Conservation (phyloP, 2,888 invertebrate genomes). For the Heliconius hortense region DNA sequence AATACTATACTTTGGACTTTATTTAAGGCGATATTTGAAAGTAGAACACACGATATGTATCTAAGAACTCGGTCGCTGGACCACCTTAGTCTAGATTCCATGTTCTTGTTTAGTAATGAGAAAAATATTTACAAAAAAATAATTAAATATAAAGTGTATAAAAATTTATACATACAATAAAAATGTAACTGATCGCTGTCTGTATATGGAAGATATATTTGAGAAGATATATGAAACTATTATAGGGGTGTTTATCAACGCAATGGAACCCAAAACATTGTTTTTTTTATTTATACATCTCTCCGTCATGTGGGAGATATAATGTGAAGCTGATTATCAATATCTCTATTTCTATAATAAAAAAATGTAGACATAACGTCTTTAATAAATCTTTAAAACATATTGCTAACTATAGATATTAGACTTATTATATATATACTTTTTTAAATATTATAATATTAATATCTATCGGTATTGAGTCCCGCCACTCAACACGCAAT, state of each 20-base stretch:
- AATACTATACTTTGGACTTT: conserved; percentile 4
- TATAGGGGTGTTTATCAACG: too few species aligned
- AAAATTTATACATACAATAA: neutral
- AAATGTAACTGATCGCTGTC: too few species aligned
- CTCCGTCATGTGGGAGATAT: too few species aligned
- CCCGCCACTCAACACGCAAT: too few species aligned
- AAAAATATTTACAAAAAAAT: neutral
- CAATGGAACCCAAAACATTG: too few species aligned
- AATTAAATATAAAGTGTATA: neutral
- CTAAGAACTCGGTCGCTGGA: conserved; percentile 31
- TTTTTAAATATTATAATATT: neutral
- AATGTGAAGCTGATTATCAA: neutral
- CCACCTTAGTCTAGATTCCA: conserved; percentile 45
- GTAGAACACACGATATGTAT: conserved; percentile 34
- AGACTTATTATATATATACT: neutral
- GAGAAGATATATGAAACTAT: too few species aligned
- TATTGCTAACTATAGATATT: too few species aligned
- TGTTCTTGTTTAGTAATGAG: conserved; percentile 12
- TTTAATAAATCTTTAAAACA: too few species aligned
- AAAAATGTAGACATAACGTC: neutral
- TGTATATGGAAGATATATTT: too few species aligned
- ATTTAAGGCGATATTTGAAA: conserved; percentile 31
- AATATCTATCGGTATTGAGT: neutral
- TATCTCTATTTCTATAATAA: neutral
- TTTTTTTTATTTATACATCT: too few species aligned